phyloP scores from a whole-genome alignment of 1,140 invertebrate species.

The Cydia pomonella region DNA sequence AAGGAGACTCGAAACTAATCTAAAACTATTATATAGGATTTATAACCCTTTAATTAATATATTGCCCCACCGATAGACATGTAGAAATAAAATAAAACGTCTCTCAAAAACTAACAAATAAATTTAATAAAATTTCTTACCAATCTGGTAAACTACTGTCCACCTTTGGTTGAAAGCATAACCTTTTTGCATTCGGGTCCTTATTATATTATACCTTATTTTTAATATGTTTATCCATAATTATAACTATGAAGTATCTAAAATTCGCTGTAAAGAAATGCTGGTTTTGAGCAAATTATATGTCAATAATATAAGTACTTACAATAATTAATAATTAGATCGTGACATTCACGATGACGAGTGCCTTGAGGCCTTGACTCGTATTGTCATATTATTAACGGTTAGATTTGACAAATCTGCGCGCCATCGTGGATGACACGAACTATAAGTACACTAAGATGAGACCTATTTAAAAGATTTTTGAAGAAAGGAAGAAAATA shows the following conservation, averaged over 20 bases:
- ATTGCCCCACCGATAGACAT: constrained; percentile 62
- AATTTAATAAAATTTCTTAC: constrained; percentile 24
- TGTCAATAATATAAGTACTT: constrained; percentile 35
- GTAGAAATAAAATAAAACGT: constrained; percentile 46
- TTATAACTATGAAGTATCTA: constrained; percentile 15
- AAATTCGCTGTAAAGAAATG: constrained; percentile 67
- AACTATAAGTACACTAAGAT: neutral
- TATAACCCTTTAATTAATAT: constrained; percentile 60
- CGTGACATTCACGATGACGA: too few species aligned
- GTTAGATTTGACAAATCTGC: too few species aligned
- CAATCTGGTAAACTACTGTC: constrained; percentile 58
- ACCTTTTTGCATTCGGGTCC: constrained; percentile 7
- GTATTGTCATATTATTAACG: too few species aligned
- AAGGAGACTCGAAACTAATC: constrained; percentile 58
- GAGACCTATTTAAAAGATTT: constrained; percentile 20
- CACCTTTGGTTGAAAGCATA: constrained; percentile 55
- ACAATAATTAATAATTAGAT: constrained; percentile 1
- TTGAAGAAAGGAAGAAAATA: constrained; percentile 8
- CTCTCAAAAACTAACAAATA: constrained; percentile 28
- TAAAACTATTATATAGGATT: constrained; percentile 61
- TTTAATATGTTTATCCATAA: neutral
- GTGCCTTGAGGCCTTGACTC: too few species aligned
- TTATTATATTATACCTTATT: constrained; percentile 19
- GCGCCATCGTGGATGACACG: too few species aligned
- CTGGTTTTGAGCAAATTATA: constrained; percentile 77